These are phyloP conservation scores for Agrilus mali DNA, from an alignment of 2,888 invertebrate species.

Conservation along the genomic window DNA sequence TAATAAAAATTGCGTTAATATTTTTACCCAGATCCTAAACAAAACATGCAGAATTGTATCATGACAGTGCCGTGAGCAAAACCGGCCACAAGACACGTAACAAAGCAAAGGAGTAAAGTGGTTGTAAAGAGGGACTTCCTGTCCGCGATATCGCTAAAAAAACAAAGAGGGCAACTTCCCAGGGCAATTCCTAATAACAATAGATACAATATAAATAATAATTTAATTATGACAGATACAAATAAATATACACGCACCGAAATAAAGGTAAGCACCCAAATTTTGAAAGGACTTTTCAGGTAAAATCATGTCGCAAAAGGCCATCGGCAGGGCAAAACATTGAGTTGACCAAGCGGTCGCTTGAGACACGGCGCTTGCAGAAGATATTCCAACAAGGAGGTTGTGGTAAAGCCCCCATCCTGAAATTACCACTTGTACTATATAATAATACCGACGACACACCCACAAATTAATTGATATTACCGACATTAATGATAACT, in stretches of 20 bases:
- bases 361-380: constrained; percentile 20
- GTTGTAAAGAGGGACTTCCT: constrained; percentile 28
- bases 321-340: constrained; percentile 24
- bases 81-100: constrained; percentile 26
- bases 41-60: constrained; percentile 27
- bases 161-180: constrained; percentile 27
- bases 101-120: constrained; percentile 29
- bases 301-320: constrained; percentile 21
- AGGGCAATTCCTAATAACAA: constrained; percentile 25
- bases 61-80: constrained; percentile 30
- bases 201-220: not conserved
- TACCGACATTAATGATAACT: constrained; percentile 6
- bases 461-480: not conserved
- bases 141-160: constrained; percentile 30
- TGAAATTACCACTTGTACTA: constrained; percentile 9
- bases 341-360: constrained; percentile 20
- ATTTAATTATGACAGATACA: not conserved
- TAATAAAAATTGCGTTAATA: not conserved
- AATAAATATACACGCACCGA: constrained; percentile 13
- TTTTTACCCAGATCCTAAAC: constrained; percentile 33
- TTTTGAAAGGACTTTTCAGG: constrained; percentile 13
- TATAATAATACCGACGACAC: not conserved
- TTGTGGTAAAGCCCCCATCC: constrained; percentile 31
- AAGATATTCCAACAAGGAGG: constrained; percentile 23
- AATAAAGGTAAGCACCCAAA: constrained; percentile 17